Percentiles rank a stretch among this genome's conserved stretches.
Evolutionary conservation across 2,888 invertebrate species (phyloP).

Genomic region (Tiliacea aurago): DNA sequence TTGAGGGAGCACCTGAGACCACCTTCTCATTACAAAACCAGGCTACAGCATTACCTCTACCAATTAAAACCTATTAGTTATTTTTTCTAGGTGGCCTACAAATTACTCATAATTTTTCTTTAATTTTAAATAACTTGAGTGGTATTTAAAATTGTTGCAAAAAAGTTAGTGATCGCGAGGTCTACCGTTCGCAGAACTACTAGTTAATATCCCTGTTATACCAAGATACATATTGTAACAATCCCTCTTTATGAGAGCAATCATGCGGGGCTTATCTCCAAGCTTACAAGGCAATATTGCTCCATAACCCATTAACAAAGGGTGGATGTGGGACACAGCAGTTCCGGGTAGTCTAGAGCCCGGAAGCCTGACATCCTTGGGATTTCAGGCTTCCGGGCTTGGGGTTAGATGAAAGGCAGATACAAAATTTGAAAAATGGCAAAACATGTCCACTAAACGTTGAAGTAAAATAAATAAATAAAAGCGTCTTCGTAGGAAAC

Average conservation of each 20-base stretch:
- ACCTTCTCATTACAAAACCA: too few species aligned
- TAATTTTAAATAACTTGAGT: too few species aligned
- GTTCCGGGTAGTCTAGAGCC: background rate
- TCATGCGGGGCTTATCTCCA: constrained; percentile 39
- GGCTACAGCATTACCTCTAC: too few species aligned
- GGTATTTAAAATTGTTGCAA: too few species aligned
- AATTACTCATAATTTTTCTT: too few species aligned
- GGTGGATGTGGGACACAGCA: background rate
- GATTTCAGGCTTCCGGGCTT: background rate
- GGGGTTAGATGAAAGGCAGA: background rate
- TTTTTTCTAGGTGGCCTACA: too few species aligned
- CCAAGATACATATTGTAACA: constrained; percentile 31
- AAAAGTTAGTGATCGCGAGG: too few species aligned
- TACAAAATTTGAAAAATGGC: background rate
- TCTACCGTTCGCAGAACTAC: too few species aligned
- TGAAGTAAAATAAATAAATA: too few species aligned
- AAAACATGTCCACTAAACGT: background rate
- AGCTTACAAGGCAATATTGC: constrained; percentile 44
- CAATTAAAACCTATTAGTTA: too few species aligned
- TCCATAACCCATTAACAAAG: constrained; percentile 15
- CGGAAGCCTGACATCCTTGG: background rate
- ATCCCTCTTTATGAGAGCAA: constrained; percentile 34
- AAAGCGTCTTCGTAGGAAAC: background rate
- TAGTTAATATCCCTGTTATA: constrained; percentile 15
- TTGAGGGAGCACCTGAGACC: too few species aligned